These are phyloP conservation scores for Bombyx mandarina DNA, from an alignment of 1,140 invertebrate species.

Conservation along the genomic window DNA sequence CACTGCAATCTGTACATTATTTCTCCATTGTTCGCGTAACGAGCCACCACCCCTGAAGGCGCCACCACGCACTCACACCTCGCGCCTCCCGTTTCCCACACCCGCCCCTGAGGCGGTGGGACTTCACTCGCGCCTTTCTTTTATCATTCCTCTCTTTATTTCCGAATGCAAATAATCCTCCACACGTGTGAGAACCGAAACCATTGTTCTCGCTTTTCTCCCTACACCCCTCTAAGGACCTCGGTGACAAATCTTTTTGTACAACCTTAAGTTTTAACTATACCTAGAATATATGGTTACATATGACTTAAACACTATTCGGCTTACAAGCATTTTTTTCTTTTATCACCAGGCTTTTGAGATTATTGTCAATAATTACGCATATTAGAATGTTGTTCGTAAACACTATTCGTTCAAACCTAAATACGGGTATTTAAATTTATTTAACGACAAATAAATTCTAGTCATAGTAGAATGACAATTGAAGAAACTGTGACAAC, in stretches of 20 bases:
- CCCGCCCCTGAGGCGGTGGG: constrained; percentile 55
- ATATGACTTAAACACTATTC: too few relatives aligned
- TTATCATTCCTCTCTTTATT: constrained; percentile 74
- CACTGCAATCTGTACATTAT: constrained; percentile 71
- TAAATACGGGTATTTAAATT: constrained; percentile 3
- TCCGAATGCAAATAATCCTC: constrained; percentile 73
- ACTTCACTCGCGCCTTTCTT: constrained; percentile 68
- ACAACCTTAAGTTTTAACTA: constrained; percentile 41
- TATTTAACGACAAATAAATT: constrained; percentile 6
- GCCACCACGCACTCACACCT: constrained; percentile 20
- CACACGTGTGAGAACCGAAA: constrained; percentile 73
- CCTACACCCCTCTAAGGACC: constrained; percentile 54
- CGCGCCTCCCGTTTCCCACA: constrained; percentile 34
- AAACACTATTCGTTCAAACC: neutral
- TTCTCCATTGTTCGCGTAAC: constrained; percentile 71
- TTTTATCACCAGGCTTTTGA: too few relatives aligned
- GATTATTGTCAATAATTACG: too few relatives aligned
- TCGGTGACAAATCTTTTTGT: constrained; percentile 69
- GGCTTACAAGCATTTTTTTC: too few relatives aligned
- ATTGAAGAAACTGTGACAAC: constrained; percentile 16
- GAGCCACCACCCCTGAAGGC: constrained; percentile 42
- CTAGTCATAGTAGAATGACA: constrained; percentile 16
- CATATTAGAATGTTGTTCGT: too few relatives aligned
- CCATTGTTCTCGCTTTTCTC: constrained; percentile 66
- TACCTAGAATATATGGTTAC: too few relatives aligned